Base-by-base conservation (phyloP, 1,140 invertebrate species). In the Hetaerina americana region DNA sequence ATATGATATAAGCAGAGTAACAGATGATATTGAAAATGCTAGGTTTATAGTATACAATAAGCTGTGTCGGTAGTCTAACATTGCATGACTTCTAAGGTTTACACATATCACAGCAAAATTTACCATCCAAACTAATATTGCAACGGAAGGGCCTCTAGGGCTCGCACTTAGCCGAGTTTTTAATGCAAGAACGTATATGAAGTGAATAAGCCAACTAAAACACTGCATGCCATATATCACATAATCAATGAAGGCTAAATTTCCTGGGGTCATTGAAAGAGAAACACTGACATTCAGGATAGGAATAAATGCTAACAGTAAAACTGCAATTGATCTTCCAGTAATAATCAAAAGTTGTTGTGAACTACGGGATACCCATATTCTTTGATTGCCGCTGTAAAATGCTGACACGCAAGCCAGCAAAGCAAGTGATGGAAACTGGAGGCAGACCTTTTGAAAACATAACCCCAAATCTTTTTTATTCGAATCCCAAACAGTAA, bases 141-240 rank as follows among this genome's bases (percentile, higher is more conserved):
- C 82, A 6, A 85, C 74, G 26, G 87, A 79, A 1, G 91, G 89
- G 0, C 94, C 93, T 86, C 92, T 66, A 81, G 81, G 68, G 73
- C 75, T 75, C 83, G 85, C 70, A 86, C 82, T 79, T 83, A 85
- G 76, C 81, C 87, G 76, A 66, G 79, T 76, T 70, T 87, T 86
- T 25, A 94, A 79, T 24, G 87, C 86, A 72, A 90, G 75, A 28
- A 92, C 81, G 79, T 90, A 95, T 18, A 87, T 84, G 75, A 90
- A 86, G 82, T 96, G 93, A 18, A 92, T 82, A 27, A 91, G 79
- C 93, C 92, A 95, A 73, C 90, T 83, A 73, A 93, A 78, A 75
- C 85, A 86, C 78, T 91, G 84, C 27, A 90, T 82, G 66, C 85
- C 85, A 67, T 86, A 83, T 26, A 88, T 81, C 66, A 94, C 85